Evolutionary conservation across 2,797 vertebrate species (phyloP), one percentile per base, ranked within the genome.

Genomic region (Eulemur mongoz): DNA sequence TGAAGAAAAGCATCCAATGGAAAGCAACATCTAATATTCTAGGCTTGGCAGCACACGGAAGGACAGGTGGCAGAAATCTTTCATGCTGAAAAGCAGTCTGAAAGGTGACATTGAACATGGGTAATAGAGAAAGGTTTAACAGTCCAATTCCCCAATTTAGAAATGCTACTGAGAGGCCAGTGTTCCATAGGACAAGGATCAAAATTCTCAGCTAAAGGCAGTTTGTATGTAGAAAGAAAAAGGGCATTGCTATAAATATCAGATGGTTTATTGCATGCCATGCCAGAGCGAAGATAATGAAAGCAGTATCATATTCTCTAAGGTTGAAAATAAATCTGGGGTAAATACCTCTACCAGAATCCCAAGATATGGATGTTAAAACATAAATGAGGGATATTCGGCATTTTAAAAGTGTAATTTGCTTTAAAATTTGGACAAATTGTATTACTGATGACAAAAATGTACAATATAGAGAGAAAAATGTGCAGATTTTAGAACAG

Each of bases 51-150:
- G 65, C 32, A 89, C 4, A 23, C 38, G 12, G 57, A 59, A 78
- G 14, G 89, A 92, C 94, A 96, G 89, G 97, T 97, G 96, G 97
- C 94, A 76, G 89, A 87, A 87, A 85, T 79, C 80, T 96, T 94
- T 88, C 86, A 85, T 89, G 94, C 94, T 95, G 95, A 94, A 97
- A 96, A 92, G 72, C 30, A 59, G 50, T 65, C 89, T 54, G 82
- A 88, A 97, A 93, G 92, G 88, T 97, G 97, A 97, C 94, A 80
- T 72, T 97, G 96, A 94, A 93, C 23, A 30, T 12, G 17, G 75
- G 72, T 85, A 75, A 79, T 43, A 82, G 90, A 95, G 43, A 92
- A 82, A 89, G 50, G 85, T 91, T 95, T 91, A 95, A 40, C 75
- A n/a, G 70, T 43, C 12, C 52, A 89, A 50, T 89, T 96, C 86